Evolutionary conservation across 2,888 invertebrate species (phyloP).

Genomic region (Incurvaria masculella): DNA sequence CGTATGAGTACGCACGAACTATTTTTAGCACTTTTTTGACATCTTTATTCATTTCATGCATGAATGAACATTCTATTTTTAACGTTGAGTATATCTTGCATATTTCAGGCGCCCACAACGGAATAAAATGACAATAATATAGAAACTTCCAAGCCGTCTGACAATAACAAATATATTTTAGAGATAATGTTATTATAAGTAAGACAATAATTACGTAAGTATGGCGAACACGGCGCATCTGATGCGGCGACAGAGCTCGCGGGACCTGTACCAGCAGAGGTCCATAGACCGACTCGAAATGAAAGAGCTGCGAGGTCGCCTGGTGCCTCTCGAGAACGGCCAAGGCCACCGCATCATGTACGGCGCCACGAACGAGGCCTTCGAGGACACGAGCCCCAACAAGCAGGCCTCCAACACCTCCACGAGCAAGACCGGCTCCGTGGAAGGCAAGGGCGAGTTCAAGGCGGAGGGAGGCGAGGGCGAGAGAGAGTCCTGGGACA

Average conservation of each 20-base stretch:
- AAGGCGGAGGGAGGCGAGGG: slow-evolving; percentile 70
- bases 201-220: slow-evolving; percentile 20
- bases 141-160: background rate
- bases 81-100: no score
- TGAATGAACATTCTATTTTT: no score
- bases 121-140: background rate
- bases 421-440: slow-evolving; percentile 63
- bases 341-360: slow-evolving; percentile 62
- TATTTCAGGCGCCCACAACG: background rate
- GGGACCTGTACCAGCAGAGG: slow-evolving; percentile 77
- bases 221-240: slow-evolving; percentile 93
- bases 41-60: no score
- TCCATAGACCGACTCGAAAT: slow-evolving; percentile 83
- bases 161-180: background rate
- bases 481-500: slow-evolving; percentile 90
- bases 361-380: slow-evolving; percentile 85
- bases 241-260: slow-evolving; percentile 83
- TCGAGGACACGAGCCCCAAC: slow-evolving; percentile 54
- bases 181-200: slow-evolving; percentile 5
- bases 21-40: no score
- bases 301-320: slow-evolving; percentile 77
- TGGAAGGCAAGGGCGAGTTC: slow-evolving; percentile 60
- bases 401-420: slow-evolving; percentile 39
- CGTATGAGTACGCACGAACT: no score
- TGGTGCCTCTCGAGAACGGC: slow-evolving; percentile 71